These are phyloP conservation scores for Crossaster papposus DNA, from an alignment of 53 echinoderm and acorn worm genomes.

Conservation along the genomic window DNA sequence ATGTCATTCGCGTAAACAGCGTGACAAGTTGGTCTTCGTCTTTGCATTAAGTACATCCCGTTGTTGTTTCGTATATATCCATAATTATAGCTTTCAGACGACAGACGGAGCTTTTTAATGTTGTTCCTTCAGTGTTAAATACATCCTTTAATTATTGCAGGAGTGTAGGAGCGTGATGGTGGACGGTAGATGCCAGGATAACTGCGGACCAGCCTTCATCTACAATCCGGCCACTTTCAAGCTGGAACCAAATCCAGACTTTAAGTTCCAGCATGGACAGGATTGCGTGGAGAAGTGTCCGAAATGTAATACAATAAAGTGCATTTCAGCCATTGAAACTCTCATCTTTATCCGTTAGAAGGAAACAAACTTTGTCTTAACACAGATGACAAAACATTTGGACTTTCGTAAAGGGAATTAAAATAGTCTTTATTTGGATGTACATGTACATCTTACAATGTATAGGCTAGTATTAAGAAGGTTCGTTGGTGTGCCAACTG, in stretches of 20 bases:
- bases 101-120: background rate
- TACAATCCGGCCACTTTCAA: conserved; percentile 27
- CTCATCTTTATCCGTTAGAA: background rate
- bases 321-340: background rate
- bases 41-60: too few species aligned
- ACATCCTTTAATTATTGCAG: background rate
- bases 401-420: too few species aligned
- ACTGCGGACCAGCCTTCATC: conserved; percentile 24
- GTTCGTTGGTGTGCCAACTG: too few species aligned
- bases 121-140: background rate
- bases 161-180: conserved; percentile 36
- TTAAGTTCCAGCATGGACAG: conserved; percentile 46
- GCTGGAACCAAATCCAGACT: conserved; percentile 45
- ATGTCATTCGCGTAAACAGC: too few species aligned
- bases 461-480: too few species aligned
- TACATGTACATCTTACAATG: too few species aligned
- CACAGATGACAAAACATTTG: too few species aligned
- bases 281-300: conserved; percentile 52
- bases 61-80: too few species aligned
- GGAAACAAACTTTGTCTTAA: too few species aligned
- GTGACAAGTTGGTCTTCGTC: too few species aligned
- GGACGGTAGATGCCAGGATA: conserved; percentile 10
- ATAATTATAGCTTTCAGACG: background rate
- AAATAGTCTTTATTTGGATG: too few species aligned
- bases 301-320: conserved; percentile 26